Base-by-base conservation (phyloP, 92 coral and sea anemone species). In the Muricea muricata region DNA sequence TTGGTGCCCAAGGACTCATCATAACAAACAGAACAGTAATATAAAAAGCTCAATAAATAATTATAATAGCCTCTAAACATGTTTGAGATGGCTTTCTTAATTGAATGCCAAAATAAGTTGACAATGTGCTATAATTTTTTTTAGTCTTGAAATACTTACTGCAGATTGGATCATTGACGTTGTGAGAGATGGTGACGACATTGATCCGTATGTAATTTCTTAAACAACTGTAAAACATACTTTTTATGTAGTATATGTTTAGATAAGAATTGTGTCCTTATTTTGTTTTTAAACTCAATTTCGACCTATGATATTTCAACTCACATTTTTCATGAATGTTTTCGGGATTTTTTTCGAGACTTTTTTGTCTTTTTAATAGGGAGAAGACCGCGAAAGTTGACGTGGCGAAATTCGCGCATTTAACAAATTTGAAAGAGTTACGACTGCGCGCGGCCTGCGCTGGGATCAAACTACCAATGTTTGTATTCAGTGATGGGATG, bases 141-240 rank as follows among this genome's bases (percentile, higher is more conserved):
- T 26, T 56, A 86, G 90, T 25, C 74, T 91, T 30, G 92, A 88
- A 30, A 86, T 91, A 6, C 84, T 91, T 24, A 88, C 94, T 65
- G 94, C 94, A 24, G 88, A 91, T 30, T 91, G 94, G 94, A 91
- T 91, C 47, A 91, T 86, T 71, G 93, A 90, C 34, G 84, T 83
- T 37, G 86, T 87, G 35, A 79, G 81, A 33, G 87, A 91, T 32
- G 85, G 80, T 33, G 91, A 81, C 1, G 60, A 52, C 5, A 52
- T 18, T 13, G 70, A 72, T 34, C 88, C 91, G 93, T 91, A 30
- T 23, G 87, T 73, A 47, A n/a, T n/a, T n/a, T n/a, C n/a, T n/a
- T 3, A n/a, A n/a, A n/a, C n/a, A n/a, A n/a, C n/a, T n/a, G n/a
- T n/a, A n/a, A n/a, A n/a, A n/a, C n/a, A n/a, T n/a, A n/a, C n/a